phyloP scores from a whole-genome alignment of 2,888 invertebrate species.

The Leucophenga montana region DNA sequence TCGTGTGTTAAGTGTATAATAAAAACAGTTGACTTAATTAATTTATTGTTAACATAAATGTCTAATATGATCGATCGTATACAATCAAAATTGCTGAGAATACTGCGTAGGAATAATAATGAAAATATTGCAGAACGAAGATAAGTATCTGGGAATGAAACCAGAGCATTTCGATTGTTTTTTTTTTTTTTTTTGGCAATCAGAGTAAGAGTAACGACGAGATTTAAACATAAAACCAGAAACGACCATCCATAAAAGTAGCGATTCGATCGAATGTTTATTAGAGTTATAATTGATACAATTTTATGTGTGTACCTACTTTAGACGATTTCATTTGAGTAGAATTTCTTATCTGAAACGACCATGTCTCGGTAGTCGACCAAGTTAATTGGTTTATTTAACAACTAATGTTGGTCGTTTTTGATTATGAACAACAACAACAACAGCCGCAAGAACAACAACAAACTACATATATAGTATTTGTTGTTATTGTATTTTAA shows the following conservation, averaged over 20 bases:
- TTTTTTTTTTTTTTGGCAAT: background rate
- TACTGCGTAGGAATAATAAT: too few relatives aligned
- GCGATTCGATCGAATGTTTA: conserved; percentile 40
- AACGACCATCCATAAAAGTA: conserved; percentile 29
- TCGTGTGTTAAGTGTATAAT: too few relatives aligned
- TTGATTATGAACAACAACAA: conserved; percentile 22
- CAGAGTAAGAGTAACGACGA: conserved; percentile 35
- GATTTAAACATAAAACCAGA: conserved; percentile 39
- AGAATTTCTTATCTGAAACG: conserved; percentile 17
- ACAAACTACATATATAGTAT: too few relatives aligned
- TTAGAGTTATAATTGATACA: too few relatives aligned
- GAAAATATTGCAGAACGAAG: background rate
- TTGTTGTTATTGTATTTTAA: too few relatives aligned
- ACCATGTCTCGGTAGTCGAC: background rate
- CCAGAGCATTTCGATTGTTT: background rate
- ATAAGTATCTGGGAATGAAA: background rate
- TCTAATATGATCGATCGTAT: background rate
- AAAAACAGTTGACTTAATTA: background rate
- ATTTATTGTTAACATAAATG: conserved; percentile 2
- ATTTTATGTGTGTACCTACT: too few relatives aligned
- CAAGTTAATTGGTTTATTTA: conserved; percentile 51
- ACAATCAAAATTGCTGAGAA: background rate
- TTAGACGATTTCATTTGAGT: background rate
- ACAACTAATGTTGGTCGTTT: conserved; percentile 35
- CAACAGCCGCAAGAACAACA: too few relatives aligned